Conservation (phyloP, 2,797 vertebrate genomes). For the Pampus argenteus region DNA sequence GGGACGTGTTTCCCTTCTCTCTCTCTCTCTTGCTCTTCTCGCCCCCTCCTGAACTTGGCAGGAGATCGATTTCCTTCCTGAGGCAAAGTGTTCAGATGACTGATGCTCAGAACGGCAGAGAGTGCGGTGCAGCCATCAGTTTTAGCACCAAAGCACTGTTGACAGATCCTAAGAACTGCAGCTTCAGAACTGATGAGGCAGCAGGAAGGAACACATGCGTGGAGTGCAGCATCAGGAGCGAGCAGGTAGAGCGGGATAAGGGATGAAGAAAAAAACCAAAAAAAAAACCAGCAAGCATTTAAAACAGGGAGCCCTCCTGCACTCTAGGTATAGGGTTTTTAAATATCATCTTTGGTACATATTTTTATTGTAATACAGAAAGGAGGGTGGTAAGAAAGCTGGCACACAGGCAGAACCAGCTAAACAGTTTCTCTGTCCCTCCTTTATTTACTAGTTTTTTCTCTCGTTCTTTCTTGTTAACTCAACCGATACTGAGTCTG, state of each 20-base stretch:
- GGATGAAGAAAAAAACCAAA: conserved; percentile 24
- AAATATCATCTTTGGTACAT: neutral
- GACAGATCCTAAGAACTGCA: conserved; percentile 76
- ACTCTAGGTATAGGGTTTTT: neutral
- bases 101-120: conserved; percentile 71
- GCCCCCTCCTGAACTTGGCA: conserved; percentile 70
- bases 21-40: conserved; percentile 47
- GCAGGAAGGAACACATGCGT: conserved; percentile 58
- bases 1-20: conserved; percentile 35
- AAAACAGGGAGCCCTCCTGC: conserved; percentile 2
- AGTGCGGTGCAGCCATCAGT: conserved; percentile 71
- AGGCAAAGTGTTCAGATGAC: conserved; percentile 78
- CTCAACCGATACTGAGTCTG: too few species aligned
- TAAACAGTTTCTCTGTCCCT: too few species aligned
- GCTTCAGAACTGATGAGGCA: conserved; percentile 76
- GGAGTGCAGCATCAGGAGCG: conserved; percentile 16
- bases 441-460: too few species aligned
- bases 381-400: too few species aligned
- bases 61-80: conserved; percentile 80
- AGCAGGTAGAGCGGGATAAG: conserved; percentile 24
- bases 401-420: too few species aligned
- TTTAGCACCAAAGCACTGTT: conserved; percentile 73
- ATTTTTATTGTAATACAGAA: too few species aligned
- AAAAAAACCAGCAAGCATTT: conserved; percentile 16
- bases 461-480: too few species aligned